These are phyloP conservation scores for Aphelenchoides avenae DNA, from an alignment of 1,140 invertebrate genomes.

Conservation along the genomic window DNA sequence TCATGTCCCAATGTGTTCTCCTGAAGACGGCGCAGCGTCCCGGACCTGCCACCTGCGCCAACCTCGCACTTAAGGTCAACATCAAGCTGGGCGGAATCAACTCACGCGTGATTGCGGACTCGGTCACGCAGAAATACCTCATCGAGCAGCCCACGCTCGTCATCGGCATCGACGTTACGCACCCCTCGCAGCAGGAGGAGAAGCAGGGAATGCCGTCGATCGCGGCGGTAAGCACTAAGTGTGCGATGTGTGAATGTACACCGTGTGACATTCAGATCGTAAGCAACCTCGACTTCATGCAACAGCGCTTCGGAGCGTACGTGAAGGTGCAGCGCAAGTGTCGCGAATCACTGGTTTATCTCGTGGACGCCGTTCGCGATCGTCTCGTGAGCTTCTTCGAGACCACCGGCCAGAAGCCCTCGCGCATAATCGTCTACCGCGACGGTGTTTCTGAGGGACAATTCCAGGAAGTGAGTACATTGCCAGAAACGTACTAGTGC, in stretches of 20 bases:
- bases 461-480: slow-evolving; percentile 64
- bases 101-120: slow-evolving; percentile 52
- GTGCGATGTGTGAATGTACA: too few species aligned
- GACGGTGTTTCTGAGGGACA: slow-evolving; percentile 93
- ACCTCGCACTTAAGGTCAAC: slow-evolving; percentile 98
- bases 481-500: slow-evolving; percentile 8
- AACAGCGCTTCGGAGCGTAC: slow-evolving; percentile 93
- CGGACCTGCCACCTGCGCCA: slow-evolving; percentile 96
- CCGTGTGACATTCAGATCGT: too few species aligned
- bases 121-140: too few species aligned
- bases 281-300: slow-evolving; percentile 98
- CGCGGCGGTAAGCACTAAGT: slow-evolving; percentile 67
- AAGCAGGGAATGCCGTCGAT: slow-evolving; percentile 59
- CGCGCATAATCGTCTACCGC: slow-evolving; percentile 87
- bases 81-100: slow-evolving; percentile 86
- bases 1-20: slow-evolving; percentile 98
- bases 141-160: slow-evolving; percentile 99
- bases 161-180: slow-evolving; percentile 98
- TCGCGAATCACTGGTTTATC: slow-evolving; percentile 95
- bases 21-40: slow-evolving; percentile 99
- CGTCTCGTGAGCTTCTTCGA: slow-evolving; percentile 67
- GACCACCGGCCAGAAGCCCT: slow-evolving; percentile 67
- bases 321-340: slow-evolving; percentile 96
- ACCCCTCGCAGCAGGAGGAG: slow-evolving; percentile 96
- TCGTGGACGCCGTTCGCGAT: slow-evolving; percentile 89